Base-by-base conservation (phyloP, 2,888 invertebrate genomes). In the Leptinotarsa tumamoca region DNA sequence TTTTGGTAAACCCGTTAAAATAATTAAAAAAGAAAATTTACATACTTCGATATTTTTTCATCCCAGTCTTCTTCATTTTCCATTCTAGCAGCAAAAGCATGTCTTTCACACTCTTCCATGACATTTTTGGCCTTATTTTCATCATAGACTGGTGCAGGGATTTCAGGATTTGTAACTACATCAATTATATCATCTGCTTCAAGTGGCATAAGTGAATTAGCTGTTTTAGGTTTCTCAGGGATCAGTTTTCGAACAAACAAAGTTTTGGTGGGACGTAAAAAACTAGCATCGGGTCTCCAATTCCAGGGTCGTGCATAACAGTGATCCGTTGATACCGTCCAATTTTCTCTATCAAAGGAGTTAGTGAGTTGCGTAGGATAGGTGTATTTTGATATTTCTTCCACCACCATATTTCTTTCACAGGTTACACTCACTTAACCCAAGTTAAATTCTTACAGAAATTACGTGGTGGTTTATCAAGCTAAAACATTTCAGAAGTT, bases 71-170 rank as follows among this genome's bases (percentile, higher is more conserved):
- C 89, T 67, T 89, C 89, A 75, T 91, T 91, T 58, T 90, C 90
- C 52, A 90, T 89, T 78, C 92, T 90, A 0, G 92, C 91, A 85
- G 91, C 90, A 78, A 90, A 90, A 0, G 94, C 92, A 80, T 93
- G 90, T 51, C 91, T 90, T 77, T 93, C 92, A 85, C 93, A 93
- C 84, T 95, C 94, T 72, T 92, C 92, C 94, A 95, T 94, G n/a
- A 92, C 83, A 78, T 89, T 89, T 68, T 90, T 90, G 2, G 92
- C 92, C 80, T 91, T 92, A 5, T 86, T 87, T 61, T 90, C 88
- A 87, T 94, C 93, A 83, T 92, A 92, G 3, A 90, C 88, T 1
- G 91, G 90, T 74, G 87, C 84, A 23, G 88, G 86, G 0, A 88
- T 84, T 63, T 89, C 88, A 67, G 87, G 84, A 13, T 85, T 84